Percentiles rank a stretch among this genome's conserved stretches.
Evolutionary conservation across 2,888 invertebrate genomes (phyloP).

Genomic region (Lymantria monacha): DNA sequence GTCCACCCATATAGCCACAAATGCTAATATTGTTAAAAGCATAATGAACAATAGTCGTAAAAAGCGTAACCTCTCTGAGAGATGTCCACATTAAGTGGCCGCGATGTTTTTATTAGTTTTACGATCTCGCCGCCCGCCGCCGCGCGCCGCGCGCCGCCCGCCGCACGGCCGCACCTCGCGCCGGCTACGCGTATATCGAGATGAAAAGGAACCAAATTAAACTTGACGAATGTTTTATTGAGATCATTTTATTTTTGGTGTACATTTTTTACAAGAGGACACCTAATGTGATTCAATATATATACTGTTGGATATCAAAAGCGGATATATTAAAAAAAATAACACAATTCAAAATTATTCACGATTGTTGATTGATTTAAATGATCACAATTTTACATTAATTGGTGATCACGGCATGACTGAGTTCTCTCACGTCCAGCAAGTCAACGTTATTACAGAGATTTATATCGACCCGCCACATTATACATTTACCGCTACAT

Average conservation of each 20-base stretch:
- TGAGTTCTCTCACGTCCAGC: too few relatives aligned
- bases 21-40: not conserved
- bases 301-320: too few relatives aligned
- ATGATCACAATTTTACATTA: too few relatives aligned
- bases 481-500: too few relatives aligned
- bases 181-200: not conserved
- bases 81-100: constrained; percentile 1
- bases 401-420: too few relatives aligned
- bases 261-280: not conserved
- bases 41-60: constrained; percentile 3
- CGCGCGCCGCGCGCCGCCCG: too few relatives aligned
- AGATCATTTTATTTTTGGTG: not conserved
- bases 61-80: not conserved
- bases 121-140: not conserved
- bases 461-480: too few relatives aligned
- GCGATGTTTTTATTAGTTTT: constrained; percentile 3
- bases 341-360: too few relatives aligned
- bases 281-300: too few relatives aligned
- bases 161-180: not conserved
- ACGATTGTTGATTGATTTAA: too few relatives aligned
- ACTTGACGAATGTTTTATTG: not conserved
- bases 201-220: constrained; percentile 15
- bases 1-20: not conserved
- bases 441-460: too few relatives aligned
- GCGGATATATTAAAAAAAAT: too few relatives aligned